Conservation (phyloP, 2,113 vertebrate genomes). For the Pachyramphus minor region DNA sequence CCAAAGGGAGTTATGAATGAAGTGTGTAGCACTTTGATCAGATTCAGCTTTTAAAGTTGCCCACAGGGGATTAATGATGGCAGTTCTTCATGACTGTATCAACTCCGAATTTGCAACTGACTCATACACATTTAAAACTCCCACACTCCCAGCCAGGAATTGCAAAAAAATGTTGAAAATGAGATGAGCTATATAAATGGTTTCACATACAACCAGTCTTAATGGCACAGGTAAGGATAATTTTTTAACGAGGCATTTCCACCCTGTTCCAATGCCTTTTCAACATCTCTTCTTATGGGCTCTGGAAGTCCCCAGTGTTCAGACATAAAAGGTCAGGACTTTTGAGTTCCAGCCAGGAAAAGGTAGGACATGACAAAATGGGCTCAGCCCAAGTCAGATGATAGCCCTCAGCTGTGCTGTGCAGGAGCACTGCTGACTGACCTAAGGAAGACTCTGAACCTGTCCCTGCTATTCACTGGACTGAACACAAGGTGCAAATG, state of each 20-base stretch:
- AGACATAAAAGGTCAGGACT: background rate
- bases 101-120: background rate
- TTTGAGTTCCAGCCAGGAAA: background rate
- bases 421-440: background rate
- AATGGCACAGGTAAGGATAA: background rate
- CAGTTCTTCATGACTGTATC: background rate
- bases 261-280: background rate
- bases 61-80: background rate
- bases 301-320: background rate
- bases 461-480: background rate
- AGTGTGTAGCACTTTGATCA: background rate
- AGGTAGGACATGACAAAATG: background rate
- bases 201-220: background rate
- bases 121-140: background rate
- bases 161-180: background rate
- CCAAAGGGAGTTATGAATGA: constrained; percentile 15
- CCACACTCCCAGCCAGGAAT: background rate
- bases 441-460: background rate
- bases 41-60: background rate
- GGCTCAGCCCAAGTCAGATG: background rate
- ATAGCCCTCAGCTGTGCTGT: background rate
- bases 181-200: background rate
- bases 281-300: background rate
- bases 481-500: background rate
- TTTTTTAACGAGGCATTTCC: background rate